Percentiles rank a stretch among this genome's conserved stretches.
phyloP scores from a whole-genome alignment of 53 echinoderm and acorn worm species.

The Antedon mediterranea region DNA sequence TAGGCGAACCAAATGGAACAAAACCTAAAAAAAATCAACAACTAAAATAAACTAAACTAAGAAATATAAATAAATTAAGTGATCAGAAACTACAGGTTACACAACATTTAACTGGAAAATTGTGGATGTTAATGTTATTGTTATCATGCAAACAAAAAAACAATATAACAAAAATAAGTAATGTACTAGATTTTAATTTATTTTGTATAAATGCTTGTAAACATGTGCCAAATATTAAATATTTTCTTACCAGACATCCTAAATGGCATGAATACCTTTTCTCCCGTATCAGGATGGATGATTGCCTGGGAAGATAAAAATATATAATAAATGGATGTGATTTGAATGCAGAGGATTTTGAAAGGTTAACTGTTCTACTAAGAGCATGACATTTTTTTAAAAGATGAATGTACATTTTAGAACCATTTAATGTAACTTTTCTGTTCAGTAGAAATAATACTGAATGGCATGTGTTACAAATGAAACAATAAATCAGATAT shows the following conservation, averaged over 20 bases:
- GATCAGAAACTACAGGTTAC: too few species aligned
- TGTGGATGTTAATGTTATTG: too few species aligned
- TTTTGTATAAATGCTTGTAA: neutral
- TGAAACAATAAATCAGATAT: too few species aligned
- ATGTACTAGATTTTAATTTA: too few species aligned
- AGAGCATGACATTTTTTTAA: too few species aligned
- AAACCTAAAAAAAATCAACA: conserved; percentile 32
- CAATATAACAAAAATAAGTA: too few species aligned
- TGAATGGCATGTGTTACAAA: too few species aligned
- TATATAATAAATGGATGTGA: neutral
- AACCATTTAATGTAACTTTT: too few species aligned
- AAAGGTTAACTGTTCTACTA: neutral
- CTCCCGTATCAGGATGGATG: conserved; percentile 82
- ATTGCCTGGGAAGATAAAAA: conserved; percentile 43
- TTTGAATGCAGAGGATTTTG: neutral
- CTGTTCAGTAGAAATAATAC: too few species aligned
- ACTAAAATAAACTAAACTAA: neutral
- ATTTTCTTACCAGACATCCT: conserved; percentile 70
- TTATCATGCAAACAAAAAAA: too few species aligned
- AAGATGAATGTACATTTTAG: too few species aligned
- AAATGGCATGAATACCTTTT: conserved; percentile 92
- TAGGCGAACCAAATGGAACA: conserved; percentile 85
- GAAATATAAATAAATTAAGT: neutral
- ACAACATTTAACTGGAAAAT: too few species aligned
- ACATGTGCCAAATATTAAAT: neutral